Evolutionary conservation across 1,140 invertebrate genomes (phyloP).

Genomic region (Archivesica marissinica): DNA sequence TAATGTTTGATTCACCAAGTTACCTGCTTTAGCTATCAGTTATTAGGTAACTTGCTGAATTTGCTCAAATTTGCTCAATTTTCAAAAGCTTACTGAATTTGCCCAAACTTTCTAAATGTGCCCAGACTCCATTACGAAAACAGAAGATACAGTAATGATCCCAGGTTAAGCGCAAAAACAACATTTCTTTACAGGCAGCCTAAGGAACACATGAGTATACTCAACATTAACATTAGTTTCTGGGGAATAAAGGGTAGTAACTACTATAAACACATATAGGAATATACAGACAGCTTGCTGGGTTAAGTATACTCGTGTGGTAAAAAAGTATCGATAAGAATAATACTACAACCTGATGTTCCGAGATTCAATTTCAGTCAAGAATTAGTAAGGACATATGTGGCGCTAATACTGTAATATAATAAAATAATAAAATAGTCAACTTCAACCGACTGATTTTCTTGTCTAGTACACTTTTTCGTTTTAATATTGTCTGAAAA

Average conservation of each 20-base stretch:
- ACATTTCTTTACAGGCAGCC: not conserved
- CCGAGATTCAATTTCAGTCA: slow-evolving; percentile 53
- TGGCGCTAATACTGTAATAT: slow-evolving; percentile 50
- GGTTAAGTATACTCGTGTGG: slow-evolving; percentile 41
- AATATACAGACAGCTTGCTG: not conserved
- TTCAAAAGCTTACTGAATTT: no score
- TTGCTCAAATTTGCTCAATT: no score
- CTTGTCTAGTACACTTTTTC: no score
- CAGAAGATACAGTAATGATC: no score
- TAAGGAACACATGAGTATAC: slow-evolving; percentile 9
- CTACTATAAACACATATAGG: slow-evolving; percentile 21
- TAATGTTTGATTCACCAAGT: no score
- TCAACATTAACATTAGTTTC: slow-evolving; percentile 32
- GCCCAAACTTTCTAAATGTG: no score
- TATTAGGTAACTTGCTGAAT: no score
- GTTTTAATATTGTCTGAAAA: no score
- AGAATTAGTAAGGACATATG: slow-evolving; percentile 59
- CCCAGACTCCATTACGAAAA: no score
- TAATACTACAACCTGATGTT: slow-evolving; percentile 54
- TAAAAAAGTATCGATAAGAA: slow-evolving; percentile 32
- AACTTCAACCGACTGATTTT: not conserved
- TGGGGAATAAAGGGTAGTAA: not conserved
- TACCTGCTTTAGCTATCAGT: no score
- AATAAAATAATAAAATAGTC: slow-evolving; percentile 35
- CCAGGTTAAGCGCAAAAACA: no score